These are phyloP conservation scores for Apistogramma diplotaenia DNA, from an alignment of 2,113 vertebrate species.

Conservation along the genomic window DNA sequence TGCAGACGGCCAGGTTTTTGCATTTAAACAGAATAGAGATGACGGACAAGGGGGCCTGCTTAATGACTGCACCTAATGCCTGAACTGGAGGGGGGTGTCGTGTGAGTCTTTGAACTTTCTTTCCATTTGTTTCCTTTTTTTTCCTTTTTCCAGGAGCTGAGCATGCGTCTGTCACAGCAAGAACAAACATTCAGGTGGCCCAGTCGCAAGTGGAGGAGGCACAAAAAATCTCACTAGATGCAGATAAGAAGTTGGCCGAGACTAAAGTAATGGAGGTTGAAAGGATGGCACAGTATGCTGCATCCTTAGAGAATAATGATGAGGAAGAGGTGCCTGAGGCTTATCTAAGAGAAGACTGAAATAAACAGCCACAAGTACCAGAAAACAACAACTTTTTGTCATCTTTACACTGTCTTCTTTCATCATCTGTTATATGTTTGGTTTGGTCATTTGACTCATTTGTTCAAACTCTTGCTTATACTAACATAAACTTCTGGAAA, in stretches of 20 bases:
- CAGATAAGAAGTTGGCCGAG: conserved; percentile 86
- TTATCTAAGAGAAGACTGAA: conserved; percentile 79
- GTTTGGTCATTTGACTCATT: background rate
- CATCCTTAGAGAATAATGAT: conserved; percentile 41
- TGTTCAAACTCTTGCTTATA: background rate
- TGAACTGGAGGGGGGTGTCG: background rate
- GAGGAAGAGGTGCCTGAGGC: conserved; percentile 76
- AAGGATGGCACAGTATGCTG: conserved; percentile 62
- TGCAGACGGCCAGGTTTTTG: background rate
- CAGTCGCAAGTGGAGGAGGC: conserved; percentile 85
- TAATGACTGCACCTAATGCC: conserved; percentile 18
- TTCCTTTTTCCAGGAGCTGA: conserved; percentile 82
- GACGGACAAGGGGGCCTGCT: conserved; percentile 34
- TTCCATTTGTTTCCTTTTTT: conserved; percentile 1
- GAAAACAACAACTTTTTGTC: background rate
- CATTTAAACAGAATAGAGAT: conserved; percentile 15
- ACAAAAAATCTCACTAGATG: conserved; percentile 81
- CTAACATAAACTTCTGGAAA: background rate
- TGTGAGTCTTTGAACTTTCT: conserved; percentile 11
- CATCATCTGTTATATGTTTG: background rate
- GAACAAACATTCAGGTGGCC: conserved; percentile 84
- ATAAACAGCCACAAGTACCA: background rate
- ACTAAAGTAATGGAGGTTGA: conserved; percentile 83
- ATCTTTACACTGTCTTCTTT: background rate
- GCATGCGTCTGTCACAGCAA: conserved; percentile 80